Conservation (phyloP, 2,888 invertebrate species). For the Leptopilina drosophilae region DNA sequence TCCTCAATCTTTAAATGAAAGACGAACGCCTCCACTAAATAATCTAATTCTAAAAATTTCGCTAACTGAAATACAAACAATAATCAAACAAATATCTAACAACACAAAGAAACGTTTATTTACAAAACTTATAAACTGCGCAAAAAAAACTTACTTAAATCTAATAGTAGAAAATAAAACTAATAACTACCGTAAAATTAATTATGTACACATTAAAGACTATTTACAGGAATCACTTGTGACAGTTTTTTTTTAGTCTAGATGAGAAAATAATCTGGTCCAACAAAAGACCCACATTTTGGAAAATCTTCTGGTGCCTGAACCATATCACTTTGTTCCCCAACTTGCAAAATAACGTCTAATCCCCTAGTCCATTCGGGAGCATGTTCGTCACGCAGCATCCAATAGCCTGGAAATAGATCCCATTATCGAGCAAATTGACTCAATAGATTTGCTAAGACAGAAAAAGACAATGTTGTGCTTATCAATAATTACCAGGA, state of each 20-base stretch:
- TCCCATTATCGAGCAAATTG: no score
- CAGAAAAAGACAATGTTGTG: constrained; percentile 22
- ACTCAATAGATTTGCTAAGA: not conserved
- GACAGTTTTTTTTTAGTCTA: constrained; percentile 66
- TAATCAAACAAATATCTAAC: not conserved
- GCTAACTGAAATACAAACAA: not conserved
- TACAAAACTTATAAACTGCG: not conserved
- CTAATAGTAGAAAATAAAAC: not conserved
- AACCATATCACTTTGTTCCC: constrained; percentile 82
- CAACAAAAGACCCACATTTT: constrained; percentile 86
- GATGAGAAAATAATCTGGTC: constrained; percentile 86
- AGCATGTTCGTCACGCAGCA: constrained; percentile 87
- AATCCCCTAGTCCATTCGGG: constrained; percentile 87
- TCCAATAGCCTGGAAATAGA: constrained; percentile 83
- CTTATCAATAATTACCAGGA: constrained; percentile 79
- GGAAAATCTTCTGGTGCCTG: constrained; percentile 86
- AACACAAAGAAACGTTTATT: constrained; percentile 5
- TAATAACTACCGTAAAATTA: constrained; percentile 14
- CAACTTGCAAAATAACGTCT: constrained; percentile 86
- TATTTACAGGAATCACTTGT: constrained; percentile 59
- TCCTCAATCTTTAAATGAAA: no score
- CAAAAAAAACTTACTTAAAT: not conserved
- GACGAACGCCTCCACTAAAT: no score
- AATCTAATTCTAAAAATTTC: no score
- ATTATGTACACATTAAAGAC: constrained; percentile 66